Evolutionary conservation across 2,888 invertebrate genomes (phyloP), one percentile per base, ranked within the genome.

Genomic region (Odontocolon sp.): DNA sequence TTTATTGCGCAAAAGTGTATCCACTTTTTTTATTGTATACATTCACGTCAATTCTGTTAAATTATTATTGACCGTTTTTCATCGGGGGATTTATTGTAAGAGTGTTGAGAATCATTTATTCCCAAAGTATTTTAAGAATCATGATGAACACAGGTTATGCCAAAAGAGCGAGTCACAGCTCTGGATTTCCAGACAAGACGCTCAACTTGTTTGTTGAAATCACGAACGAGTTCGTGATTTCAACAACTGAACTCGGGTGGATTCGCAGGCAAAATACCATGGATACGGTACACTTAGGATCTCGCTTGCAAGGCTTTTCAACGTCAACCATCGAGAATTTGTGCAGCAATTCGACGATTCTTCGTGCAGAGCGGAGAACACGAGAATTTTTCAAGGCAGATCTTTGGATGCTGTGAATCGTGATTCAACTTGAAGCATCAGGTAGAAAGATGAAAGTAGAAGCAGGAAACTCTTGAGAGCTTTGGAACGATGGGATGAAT

Each of bases 401-500:
- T 42, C 21, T 18, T 8, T 26, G 18, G 18, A n/a, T 9, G 31
- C 2, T 4, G 21, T 28, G 38, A 61, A 6, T 16, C 28, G n/a
- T 28, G 8, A 67, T 54, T 67, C 14, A 61, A 2, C 38, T 52
- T 40, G 28, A 42, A 23, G 21, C 9, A 40, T 33, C 56, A 14
- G 6, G 50, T 8, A 47, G 21, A 56, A 50, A 54, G 63, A 26
- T 31, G 21, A 18, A 14, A 50, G 47, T 33, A 54, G 42, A 72
- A 69, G 64, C 36, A 77, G 72, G 56, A 77, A 77, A n/a, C 64
- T 52, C 59, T 31, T 54, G 28, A 45, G 63, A 74, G 68, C 47
- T 61, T 74, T 45, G 67, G 54, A 28, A 69, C 64, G 52, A 57
- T 54, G 45, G 57, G 78, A 64, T 67, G 78, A 69, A 78, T 78